Evolutionary conservation across 1,140 invertebrate genomes (phyloP).

Genomic region (Bombus difficillimus): DNA sequence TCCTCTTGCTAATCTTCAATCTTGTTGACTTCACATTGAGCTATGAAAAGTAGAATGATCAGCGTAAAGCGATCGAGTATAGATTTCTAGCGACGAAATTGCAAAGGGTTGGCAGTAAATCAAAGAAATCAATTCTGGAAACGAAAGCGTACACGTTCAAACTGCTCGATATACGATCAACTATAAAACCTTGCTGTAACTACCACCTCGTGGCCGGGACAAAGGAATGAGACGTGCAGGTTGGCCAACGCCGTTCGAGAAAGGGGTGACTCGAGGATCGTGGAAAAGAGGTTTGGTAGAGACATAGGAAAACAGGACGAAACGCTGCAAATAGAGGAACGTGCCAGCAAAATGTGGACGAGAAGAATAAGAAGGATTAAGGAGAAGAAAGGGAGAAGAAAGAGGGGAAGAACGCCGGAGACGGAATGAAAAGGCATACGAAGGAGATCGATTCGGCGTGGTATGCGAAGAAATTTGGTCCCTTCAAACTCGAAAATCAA

Average conservation of each 20-base stretch:
- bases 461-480: slow-evolving; percentile 29
- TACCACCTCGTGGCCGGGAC: neutral
- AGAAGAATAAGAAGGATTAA: neutral
- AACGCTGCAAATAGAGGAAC: slow-evolving; percentile 13
- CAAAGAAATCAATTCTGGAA: slow-evolving; percentile 36
- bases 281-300: neutral
- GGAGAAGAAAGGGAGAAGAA: neutral
- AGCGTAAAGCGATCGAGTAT: slow-evolving; percentile 7
- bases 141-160: slow-evolving; percentile 29
- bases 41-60: neutral
- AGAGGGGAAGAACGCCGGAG: no score
- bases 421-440: neutral
- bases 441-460: neutral
- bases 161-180: slow-evolving; percentile 36
- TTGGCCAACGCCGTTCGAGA: neutral
- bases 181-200: slow-evolving; percentile 28
- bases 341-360: neutral
- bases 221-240: slow-evolving; percentile 26
- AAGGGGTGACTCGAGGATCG: neutral
- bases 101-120: slow-evolving; percentile 17
- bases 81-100: neutral
- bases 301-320: slow-evolving; percentile 21
- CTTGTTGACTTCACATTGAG: no score
- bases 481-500: slow-evolving; percentile 60
- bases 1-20: no score